These are phyloP conservation scores for Carcina quercana DNA, from an alignment of 2,888 invertebrate species.

Conservation along the genomic window DNA sequence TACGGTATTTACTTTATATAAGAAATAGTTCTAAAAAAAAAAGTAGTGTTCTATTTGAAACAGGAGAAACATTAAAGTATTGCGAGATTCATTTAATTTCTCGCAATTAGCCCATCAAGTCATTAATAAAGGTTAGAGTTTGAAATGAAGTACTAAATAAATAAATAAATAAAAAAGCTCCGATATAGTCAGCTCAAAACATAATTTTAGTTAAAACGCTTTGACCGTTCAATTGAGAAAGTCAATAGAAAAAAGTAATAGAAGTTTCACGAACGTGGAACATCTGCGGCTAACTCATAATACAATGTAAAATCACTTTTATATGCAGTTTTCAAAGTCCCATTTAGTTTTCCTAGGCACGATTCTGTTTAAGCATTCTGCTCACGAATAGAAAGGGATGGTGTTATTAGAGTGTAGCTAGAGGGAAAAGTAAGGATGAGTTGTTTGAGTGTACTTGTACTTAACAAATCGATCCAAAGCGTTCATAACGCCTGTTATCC, in stretches of 20 bases:
- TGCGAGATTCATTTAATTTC: too few relatives aligned
- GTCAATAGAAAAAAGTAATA: constrained; percentile 36
- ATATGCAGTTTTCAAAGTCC: constrained; percentile 42
- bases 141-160: too few relatives aligned
- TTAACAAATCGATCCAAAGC: constrained; percentile 36
- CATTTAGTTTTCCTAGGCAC: constrained; percentile 34
- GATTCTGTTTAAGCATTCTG: constrained; percentile 44
- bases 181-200: constrained; percentile 3
- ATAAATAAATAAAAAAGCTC: too few relatives aligned
- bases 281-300: constrained; percentile 33
- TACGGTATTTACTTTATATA: too few relatives aligned
- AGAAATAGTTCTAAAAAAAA: too few relatives aligned
- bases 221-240: constrained; percentile 33
- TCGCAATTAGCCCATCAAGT: too few relatives aligned
- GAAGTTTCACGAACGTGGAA: constrained; percentile 34
- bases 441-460: constrained; percentile 37
- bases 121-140: too few relatives aligned
- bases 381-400: constrained; percentile 41
- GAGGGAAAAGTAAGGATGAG: constrained; percentile 38
- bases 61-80: too few relatives aligned
- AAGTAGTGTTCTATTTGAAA: too few relatives aligned
- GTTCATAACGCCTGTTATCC: constrained; percentile 38
- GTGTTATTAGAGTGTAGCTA: constrained; percentile 30
- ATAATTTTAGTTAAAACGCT: constrained; percentile 16
- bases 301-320: constrained; percentile 43